Conservation (phyloP, 2,888 invertebrate species). For the Acleris cristana region DNA sequence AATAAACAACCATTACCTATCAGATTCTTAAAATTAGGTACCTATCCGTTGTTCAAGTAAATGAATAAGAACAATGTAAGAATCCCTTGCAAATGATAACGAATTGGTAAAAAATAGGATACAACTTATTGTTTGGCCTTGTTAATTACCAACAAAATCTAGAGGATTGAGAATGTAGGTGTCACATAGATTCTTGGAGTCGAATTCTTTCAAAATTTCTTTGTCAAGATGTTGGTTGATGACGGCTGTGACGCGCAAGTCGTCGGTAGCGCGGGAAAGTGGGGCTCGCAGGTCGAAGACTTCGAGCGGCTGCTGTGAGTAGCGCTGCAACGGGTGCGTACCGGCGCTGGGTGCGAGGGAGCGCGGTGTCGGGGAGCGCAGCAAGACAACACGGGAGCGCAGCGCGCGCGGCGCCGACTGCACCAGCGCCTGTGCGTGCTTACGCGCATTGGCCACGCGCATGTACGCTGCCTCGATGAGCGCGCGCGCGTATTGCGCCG, state of each 20-base stretch:
- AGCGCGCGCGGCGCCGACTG: conserved; percentile 40
- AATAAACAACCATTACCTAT: no score
- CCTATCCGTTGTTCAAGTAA: no score
- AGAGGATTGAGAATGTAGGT: conserved; percentile 43
- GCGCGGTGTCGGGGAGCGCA: conserved; percentile 41
- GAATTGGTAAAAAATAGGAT: no score
- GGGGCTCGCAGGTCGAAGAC: conserved; percentile 49
- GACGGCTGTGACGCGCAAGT: conserved; percentile 52
- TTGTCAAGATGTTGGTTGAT: conserved; percentile 55
- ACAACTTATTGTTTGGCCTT: no score
- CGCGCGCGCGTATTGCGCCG: conserved; percentile 55
- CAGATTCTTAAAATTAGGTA: no score
- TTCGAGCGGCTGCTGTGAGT: conserved; percentile 47
- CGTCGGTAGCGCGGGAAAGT: conserved; percentile 44
- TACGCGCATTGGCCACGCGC: conserved; percentile 45
- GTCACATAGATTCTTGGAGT: conserved; percentile 57
- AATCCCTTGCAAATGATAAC: no score
- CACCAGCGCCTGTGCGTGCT: conserved; percentile 35
- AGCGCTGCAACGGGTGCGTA: conserved; percentile 41
- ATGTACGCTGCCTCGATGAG: conserved; percentile 52
- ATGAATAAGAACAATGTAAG: no score
- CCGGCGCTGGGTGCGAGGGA: neutral
- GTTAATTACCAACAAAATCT: neutral
- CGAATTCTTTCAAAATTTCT: conserved; percentile 49
- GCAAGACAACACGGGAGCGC: conserved; percentile 51